Evolutionary conservation across 2,888 invertebrate species (phyloP), one percentile per base, ranked within the genome.

Genomic region (Dynastes maya): DNA sequence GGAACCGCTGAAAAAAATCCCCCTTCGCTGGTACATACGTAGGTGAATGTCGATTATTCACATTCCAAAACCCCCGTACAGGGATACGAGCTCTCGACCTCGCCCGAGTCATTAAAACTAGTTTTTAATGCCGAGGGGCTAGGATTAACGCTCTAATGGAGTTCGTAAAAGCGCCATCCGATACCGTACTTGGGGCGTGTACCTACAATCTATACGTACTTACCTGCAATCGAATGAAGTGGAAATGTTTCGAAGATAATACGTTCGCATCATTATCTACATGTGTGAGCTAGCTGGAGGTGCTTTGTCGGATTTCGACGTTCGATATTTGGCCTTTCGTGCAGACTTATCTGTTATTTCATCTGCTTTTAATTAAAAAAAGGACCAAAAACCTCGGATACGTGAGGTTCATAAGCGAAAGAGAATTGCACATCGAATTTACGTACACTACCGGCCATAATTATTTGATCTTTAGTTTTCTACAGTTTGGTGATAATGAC

Each of bases 101-200:
- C 55, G 55, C 55, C 16, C 11, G 55, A 55, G 3, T 55, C 55
- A 55, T 55, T 55, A 55, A 55, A 55, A 55, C 55, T 55, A 55
- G 16, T 55, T 55, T 55, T 55, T 55, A 55, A 55, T 55, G n/a
- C 55, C 22, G 45, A 4, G 16, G 22, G 55, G 22, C n/a, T 55
- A 16, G 2, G 55, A 55, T 55, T 55, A 55, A 55, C 55, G 55
- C 55, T 55, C 55, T 55, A 55, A 16, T n/a, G 22, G 16, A 16
- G 55, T 22, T 22, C 5, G n/a, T 55, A 16, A 55, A 55, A 55
- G 22, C 55, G 6, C 16, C 55, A 22, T 16, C 6, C 22, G 55
- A 8, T 22, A 55, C 13, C 55, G 55, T 11, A 55, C 55, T 22
- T 55, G 22, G 8, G 6, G 16, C 16, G 22, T 55, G 13, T 55